Base-by-base conservation (phyloP, 1,140 invertebrate genomes). In the Lethrus apterus region DNA sequence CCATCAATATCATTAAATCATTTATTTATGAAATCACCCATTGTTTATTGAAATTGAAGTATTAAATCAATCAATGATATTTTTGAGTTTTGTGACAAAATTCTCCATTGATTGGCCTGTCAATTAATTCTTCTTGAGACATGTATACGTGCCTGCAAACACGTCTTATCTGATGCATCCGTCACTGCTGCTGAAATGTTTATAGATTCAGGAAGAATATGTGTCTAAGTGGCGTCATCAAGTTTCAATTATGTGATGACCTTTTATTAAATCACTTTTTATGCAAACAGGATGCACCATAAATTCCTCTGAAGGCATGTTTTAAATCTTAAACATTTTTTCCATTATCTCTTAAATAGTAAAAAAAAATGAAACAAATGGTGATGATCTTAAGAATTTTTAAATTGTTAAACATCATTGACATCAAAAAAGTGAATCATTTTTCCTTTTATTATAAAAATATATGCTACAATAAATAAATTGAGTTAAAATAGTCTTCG, bases 1-100 rank as follows among this genome's bases (percentile, higher is more conserved):
- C n/a, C n/a, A n/a, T n/a, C n/a, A n/a, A n/a, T n/a, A n/a, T n/a
- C n/a, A n/a, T n/a, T n/a, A n/a, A n/a, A n/a, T n/a, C n/a, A n/a
- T n/a, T n/a, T n/a, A n/a, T n/a, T n/a, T n/a, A n/a, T 52, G 46
- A 59, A 60, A 62, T 63, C 62, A 57, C 56, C 61, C 55, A 63
- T 63, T 63, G 59, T 63, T 61, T 62, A 63, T 63, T 59, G 59
- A 63, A 63, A 59, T 60, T 60, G 59, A 59, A 57, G 49, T 63
- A 60, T 62, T 64, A 62, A 64, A 60, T 64, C 60, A 64, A 64
- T 64, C 62, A 64, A 59, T 53, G 59, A 58, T 60, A 32, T 48
- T 52, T 49, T 52, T 47, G 54, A 56, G 49, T 51, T 44, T 15
- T 55, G 56, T 62, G 62, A 62, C 62, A 64, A 64, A 64, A 64